phyloP scores from a whole-genome alignment of 2,113 vertebrate species.

The Nannospalax galili region DNA sequence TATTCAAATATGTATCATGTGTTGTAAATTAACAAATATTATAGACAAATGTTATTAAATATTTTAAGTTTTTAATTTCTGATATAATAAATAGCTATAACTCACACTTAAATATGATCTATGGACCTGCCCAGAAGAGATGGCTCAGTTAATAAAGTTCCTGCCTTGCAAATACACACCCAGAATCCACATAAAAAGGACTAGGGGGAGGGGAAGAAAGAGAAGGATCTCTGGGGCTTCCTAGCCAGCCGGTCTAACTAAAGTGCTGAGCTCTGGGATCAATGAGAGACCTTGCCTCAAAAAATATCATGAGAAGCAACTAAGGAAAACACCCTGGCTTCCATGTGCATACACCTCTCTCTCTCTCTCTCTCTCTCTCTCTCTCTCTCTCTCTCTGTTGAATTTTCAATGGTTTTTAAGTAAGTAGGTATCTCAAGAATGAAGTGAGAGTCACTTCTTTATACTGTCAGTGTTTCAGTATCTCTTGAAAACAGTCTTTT shows the following conservation, averaged over 20 bases:
- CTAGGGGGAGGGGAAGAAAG: neutral
- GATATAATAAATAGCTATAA: neutral
- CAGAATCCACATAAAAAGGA: neutral
- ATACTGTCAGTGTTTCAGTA: neutral
- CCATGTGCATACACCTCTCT: neutral
- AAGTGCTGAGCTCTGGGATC: neutral
- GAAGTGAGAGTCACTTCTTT: neutral
- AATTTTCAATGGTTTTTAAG: neutral
- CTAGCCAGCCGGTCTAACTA: neutral
- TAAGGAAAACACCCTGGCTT: neutral
- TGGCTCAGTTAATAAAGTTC: neutral
- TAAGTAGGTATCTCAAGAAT: neutral
- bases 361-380: neutral
- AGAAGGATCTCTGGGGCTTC: neutral
- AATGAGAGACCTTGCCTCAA: neutral
- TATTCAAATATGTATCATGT: too few species aligned
- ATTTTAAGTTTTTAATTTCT: constrained; percentile 25
- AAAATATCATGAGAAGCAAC: neutral
- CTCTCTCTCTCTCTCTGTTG: neutral
- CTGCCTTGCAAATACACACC: neutral
- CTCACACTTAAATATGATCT: neutral
- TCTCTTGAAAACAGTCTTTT: constrained; percentile 29
- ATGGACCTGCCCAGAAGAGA: neutral
- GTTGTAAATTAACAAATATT: neutral
- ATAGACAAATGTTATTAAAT: neutral